Percentiles rank a stretch among this genome's conserved stretches.
Evolutionary conservation across 2,113 vertebrate species (phyloP).

Genomic region (Prolemur simus): DNA sequence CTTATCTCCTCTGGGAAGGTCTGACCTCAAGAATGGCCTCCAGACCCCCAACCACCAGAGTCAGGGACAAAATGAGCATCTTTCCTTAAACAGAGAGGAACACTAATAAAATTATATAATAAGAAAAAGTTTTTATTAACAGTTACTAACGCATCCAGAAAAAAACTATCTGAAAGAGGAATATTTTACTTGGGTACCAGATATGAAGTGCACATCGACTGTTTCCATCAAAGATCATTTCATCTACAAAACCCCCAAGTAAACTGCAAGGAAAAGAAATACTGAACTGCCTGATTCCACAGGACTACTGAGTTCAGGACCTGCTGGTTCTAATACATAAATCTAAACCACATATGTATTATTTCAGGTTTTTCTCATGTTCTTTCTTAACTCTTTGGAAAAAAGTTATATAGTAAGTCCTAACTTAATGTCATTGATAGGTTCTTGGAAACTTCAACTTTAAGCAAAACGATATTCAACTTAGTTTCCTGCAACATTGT

Average conservation of each 20-base stretch:
- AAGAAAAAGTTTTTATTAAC: too few species aligned
- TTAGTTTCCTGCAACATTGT: neutral
- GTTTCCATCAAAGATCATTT: neutral
- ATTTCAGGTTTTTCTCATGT: neutral
- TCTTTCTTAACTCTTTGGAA: neutral
- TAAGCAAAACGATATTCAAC: neutral
- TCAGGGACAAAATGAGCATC: rapidly evolving
- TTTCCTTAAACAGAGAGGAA: neutral
- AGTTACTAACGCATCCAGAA: neutral
- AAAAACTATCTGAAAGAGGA: rapidly evolving
- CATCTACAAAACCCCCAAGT: neutral
- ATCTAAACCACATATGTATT: neutral
- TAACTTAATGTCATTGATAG: neutral
- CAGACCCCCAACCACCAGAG: neutral
- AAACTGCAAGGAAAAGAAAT: neutral
- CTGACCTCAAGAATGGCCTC: neutral
- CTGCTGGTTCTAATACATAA: conserved; percentile 25
- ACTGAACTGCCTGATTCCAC: neutral
- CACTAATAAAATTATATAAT: rapidly evolving
- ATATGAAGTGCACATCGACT: rapidly evolving
- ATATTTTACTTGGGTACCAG: neutral
- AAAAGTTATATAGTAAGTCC: neutral
- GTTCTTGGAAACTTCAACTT: neutral
- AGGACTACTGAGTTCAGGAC: neutral
- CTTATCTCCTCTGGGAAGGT: neutral